Conservation (phyloP, 1,140 invertebrate genomes). For the Probaryconus sp. region DNA sequence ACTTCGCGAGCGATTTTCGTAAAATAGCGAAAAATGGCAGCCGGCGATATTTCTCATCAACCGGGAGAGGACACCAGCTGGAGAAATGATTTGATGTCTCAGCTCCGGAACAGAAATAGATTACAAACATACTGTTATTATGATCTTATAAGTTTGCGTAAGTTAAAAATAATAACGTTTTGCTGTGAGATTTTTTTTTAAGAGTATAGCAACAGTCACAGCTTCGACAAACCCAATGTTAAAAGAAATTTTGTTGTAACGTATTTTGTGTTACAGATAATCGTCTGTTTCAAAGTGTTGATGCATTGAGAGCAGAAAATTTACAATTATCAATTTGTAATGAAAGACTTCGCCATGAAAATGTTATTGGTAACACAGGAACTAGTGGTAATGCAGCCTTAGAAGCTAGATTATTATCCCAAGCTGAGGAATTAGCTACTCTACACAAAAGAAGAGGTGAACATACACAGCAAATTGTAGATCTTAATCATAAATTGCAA, state of each 20-base stretch:
- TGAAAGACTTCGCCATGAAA: conserved; percentile 85
- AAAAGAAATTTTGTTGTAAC: no score
- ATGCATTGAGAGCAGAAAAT: conserved; percentile 88
- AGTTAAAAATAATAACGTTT: conserved; percentile 62
- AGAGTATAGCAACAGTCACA: no score
- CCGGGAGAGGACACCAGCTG: conserved; percentile 74
- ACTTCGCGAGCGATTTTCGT: neutral
- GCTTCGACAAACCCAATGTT: no score
- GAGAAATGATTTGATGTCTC: conserved; percentile 80
- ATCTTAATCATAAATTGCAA: conserved; percentile 90
- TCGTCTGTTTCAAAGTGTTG: conserved; percentile 89
- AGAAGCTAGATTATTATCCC: conserved; percentile 89
- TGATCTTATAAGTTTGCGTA: conserved; percentile 82
- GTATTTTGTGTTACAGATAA: no score
- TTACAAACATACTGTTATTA: conserved; percentile 80
- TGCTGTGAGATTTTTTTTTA: neutral
- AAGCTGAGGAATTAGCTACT: conserved; percentile 95
- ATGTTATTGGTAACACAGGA: conserved; percentile 74
- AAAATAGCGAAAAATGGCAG: conserved; percentile 62
- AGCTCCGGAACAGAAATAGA: conserved; percentile 80
- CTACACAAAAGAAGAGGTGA: conserved; percentile 93
- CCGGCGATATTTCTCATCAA: conserved; percentile 58
- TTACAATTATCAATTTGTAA: conserved; percentile 89
- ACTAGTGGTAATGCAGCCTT: conserved; percentile 78
- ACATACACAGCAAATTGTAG: conserved; percentile 95